Conservation (phyloP, 1,140 invertebrate genomes). For the Leptopilina clavipes region DNA sequence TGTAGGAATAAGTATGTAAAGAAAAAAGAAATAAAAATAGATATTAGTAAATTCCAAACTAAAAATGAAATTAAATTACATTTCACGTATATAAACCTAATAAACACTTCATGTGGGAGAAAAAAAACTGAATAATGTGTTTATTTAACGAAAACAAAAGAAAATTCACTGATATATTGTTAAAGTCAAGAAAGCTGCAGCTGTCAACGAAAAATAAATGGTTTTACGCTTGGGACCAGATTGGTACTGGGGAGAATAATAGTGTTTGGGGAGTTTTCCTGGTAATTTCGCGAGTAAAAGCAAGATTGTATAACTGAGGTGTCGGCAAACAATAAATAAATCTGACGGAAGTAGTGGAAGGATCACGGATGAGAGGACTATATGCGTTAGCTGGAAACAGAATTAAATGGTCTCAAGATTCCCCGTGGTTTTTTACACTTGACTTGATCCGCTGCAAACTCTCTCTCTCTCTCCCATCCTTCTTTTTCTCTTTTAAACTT, state of each 20-base stretch:
- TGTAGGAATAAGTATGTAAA: too few relatives aligned
- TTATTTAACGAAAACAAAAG: not conserved
- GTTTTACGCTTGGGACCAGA: not conserved
- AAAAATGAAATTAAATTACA: too few relatives aligned
- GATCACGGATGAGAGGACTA: conserved; percentile 25
- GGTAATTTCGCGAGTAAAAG: not conserved
- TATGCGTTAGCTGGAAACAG: not conserved
- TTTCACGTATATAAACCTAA: too few relatives aligned
- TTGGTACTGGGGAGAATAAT: conserved; percentile 18
- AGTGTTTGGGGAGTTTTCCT: not conserved
- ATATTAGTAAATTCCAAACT: too few relatives aligned
- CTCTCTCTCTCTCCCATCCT: too few relatives aligned
- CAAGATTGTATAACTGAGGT: not conserved
- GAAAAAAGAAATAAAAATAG: too few relatives aligned
- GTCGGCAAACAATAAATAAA: conserved; percentile 22
- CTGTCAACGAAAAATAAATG: conserved; percentile 20
- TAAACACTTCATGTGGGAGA: too few relatives aligned
- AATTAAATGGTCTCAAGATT: conserved; percentile 25
- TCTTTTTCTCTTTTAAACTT: not conserved
- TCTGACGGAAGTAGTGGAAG: conserved; percentile 22
- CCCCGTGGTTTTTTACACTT: conserved; percentile 11
- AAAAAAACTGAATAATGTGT: not conserved
- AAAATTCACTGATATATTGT: not conserved
- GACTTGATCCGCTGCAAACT: not conserved
- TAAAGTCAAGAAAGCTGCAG: conserved; percentile 12